A percentile compares a stretch with the other conserved stretches of the same genome.
These are phyloP conservation scores for Galeopsomyia nigrocyanea DNA, from an alignment of 2,888 invertebrate species.

Conservation along the genomic window DNA sequence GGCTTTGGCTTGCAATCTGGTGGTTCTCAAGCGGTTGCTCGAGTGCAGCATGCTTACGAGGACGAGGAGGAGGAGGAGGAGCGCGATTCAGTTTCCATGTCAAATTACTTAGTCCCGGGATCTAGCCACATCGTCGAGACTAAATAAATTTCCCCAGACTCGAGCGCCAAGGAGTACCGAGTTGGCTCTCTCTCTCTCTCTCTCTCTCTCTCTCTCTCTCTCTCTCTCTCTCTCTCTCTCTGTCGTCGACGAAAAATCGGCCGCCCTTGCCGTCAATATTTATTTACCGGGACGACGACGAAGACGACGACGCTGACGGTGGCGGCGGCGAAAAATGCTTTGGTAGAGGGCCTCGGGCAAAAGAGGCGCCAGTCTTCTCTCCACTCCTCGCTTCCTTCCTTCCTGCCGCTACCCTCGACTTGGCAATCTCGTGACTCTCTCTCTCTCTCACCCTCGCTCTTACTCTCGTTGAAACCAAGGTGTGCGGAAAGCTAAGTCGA, in stretches of 20 bases:
- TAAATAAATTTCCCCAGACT: conserved; percentile 35
- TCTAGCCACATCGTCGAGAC: conserved; percentile 45
- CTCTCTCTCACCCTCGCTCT: no score
- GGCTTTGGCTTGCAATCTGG: neutral
- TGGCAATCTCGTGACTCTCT: no score
- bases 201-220: conserved; percentile 1
- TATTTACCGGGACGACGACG: conserved; percentile 46
- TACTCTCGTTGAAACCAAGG: no score
- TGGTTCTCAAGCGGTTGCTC: neutral
- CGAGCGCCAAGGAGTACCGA: neutral
- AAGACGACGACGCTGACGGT: neutral
- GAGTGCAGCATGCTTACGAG: neutral
- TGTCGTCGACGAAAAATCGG: neutral
- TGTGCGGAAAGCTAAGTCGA: neutral
- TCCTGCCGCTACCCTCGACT: neutral
- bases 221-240: neutral
- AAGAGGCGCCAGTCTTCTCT: conserved; percentile 5
- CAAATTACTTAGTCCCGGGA: conserved; percentile 56
- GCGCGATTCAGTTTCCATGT: conserved; percentile 57
- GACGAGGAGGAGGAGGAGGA: no score
- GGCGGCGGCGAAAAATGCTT: conserved; percentile 9
- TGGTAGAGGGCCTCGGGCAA: conserved; percentile 13
- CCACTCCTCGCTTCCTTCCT: conserved; percentile 9
- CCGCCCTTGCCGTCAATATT: conserved; percentile 49
- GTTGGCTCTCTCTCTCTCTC: neutral